These are phyloP conservation scores for Gavialis gangeticus DNA, from an alignment of 2,113 vertebrate species.

Conservation along the genomic window DNA sequence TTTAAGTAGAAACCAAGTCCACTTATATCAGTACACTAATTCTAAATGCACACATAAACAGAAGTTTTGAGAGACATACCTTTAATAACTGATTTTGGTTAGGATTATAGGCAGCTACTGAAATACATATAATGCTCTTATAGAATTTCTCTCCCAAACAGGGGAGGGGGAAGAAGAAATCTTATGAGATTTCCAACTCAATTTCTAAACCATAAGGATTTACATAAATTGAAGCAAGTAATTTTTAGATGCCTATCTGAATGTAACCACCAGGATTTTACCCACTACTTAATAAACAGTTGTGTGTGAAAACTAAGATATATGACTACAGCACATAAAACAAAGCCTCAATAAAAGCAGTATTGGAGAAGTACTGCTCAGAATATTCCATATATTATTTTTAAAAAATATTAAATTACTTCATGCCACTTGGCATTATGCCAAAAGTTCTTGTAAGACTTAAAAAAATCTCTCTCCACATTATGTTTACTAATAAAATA, in stretches of 20 bases:
- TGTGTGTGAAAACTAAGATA: background rate
- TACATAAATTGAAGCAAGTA: background rate
- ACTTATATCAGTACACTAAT: background rate
- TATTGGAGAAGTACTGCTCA: background rate
- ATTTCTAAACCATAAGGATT: background rate
- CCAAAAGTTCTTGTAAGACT: background rate
- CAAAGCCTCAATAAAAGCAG: background rate
- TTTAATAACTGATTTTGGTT: no score
- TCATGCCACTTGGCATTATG: background rate
- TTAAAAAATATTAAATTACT: background rate
- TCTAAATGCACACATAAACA: background rate
- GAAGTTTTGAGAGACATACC: no score
- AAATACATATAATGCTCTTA: no score
- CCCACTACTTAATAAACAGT: background rate
- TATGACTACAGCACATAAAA: background rate
- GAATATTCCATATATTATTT: background rate
- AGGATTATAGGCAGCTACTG: no score
- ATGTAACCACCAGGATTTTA: background rate
- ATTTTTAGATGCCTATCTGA: background rate
- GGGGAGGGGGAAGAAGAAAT: background rate
- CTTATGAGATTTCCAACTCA: rapidly evolving
- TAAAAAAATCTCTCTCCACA: background rate
- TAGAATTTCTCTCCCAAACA: no score
- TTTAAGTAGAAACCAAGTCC: background rate
- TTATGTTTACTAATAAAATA: background rate